Base-by-base conservation (phyloP, 2,797 vertebrate species). In the Pseudomugil gertrudae region DNA sequence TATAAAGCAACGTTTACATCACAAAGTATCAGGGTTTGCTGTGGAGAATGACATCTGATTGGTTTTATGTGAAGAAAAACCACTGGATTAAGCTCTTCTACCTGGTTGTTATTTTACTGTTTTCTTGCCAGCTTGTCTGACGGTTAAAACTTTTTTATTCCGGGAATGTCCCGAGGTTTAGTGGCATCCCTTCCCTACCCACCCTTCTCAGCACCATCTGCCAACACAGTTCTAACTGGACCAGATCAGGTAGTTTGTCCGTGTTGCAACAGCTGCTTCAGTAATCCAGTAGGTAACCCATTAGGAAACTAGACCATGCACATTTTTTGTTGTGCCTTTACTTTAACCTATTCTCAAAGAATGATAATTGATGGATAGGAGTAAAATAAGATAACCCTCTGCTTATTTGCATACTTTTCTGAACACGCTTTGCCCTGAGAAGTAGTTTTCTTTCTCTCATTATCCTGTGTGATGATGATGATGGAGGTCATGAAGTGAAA, bases 141-240 rank as follows among this genome's bases (percentile, higher is more conserved):
- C 71, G 63, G 53, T 52, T 57, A 64, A 40, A 21, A 17, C 75
- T 66, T 53, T 24, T 21, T 21, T 64, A 81, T 77, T 78, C 21
- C 1, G 63, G 81, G 82, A 79, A 72, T 83, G 81, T 86, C 87
- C 79, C 72, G 78, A 72, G 82, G 71, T 86, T 88, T 81, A 81
- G 81, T 78, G 81, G 21, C 76, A 70, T 64, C 78, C 76, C 78
- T 65, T 48, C 70, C 66, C 66, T 2, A 1, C 70, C 68, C 63
- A 68, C 65, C 60, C n/a, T 21, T 52, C 56, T 63, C 26, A 0
- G 26, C 9, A 65, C 84, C 89, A 88, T 90, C 87, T 87, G 84
- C 69, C 73, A 74, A 40, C 29, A n/a, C 47, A 38, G 48, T 40
- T 45, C 38, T 74, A 61, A 36, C 60, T 57, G 29, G 63, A 48